These are phyloP conservation scores for Subacronicta megacephala DNA, from an alignment of 2,888 invertebrate genomes.

Conservation along the genomic window DNA sequence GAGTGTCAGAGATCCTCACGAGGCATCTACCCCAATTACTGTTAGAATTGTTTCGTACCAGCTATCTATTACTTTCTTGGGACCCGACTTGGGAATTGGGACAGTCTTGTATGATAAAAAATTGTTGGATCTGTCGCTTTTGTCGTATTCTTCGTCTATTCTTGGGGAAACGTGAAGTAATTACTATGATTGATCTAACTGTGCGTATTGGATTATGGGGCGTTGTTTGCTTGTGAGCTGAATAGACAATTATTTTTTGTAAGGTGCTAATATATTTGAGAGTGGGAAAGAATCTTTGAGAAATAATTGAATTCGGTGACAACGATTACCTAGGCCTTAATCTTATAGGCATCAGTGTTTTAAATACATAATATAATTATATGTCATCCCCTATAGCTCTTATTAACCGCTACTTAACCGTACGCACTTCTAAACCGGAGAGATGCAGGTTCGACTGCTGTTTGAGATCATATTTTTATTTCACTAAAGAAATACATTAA, in stretches of 20 bases:
- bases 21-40: constrained; percentile 83
- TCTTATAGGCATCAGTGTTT: no score
- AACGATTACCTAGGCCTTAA: no score
- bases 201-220: constrained; percentile 44
- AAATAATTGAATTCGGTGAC: no score
- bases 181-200: constrained; percentile 75
- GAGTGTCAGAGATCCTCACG: constrained; percentile 75
- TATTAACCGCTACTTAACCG: no score
- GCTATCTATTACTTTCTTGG: constrained; percentile 82
- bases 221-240: constrained; percentile 26
- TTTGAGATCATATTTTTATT: no score
- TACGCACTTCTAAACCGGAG: no score
- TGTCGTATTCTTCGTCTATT: constrained; percentile 38
- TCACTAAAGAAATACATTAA: no score
- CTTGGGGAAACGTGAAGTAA: constrained; percentile 63
- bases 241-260: constrained; percentile 29
- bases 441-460: no score
- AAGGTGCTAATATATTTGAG: neutral
- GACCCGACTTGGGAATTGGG: constrained; percentile 74
- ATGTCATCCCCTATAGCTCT: no score
- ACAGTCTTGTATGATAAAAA: constrained; percentile 71
- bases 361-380: no score
- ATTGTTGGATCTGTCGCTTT: constrained; percentile 64
- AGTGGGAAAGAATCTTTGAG: no score
- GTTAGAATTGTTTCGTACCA: constrained; percentile 80